phyloP scores from a whole-genome alignment of 2,888 invertebrate genomes.

The Drosophila niveifrons region DNA sequence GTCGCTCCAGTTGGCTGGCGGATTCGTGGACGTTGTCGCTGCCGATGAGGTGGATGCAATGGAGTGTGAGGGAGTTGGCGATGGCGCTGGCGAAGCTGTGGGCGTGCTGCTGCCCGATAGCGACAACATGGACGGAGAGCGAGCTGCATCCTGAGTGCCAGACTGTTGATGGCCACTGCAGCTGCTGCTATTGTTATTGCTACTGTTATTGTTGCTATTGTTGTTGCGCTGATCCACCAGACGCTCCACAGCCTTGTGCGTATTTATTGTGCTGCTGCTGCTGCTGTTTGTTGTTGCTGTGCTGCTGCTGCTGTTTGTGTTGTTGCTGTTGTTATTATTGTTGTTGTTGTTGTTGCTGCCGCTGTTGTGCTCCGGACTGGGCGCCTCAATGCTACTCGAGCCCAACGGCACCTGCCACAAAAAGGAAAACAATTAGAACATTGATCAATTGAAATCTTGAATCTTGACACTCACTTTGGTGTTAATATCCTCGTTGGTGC shows the following conservation, averaged over 20 bases:
- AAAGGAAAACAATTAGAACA: background rate
- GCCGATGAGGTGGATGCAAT: conserved; percentile 81
- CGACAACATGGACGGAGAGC: conserved; percentile 76
- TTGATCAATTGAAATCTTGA: background rate
- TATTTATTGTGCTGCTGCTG: conserved; percentile 41
- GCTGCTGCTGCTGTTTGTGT: conserved; percentile 25
- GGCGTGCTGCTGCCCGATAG: conserved; percentile 80
- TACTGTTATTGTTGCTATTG: conserved; percentile 53
- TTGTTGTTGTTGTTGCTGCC: conserved; percentile 59
- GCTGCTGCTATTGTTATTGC: conserved; percentile 51
- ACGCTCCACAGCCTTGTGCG: conserved; percentile 67
- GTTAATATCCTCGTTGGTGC: conserved; percentile 94
- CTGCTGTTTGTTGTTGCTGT: conserved; percentile 8
- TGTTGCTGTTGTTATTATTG: conserved; percentile 26
- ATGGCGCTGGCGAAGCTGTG: conserved; percentile 79
- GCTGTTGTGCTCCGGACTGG: conserved; percentile 67
- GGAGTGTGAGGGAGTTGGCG: conserved; percentile 82
- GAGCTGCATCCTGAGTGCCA: conserved; percentile 28
- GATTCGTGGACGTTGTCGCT: conserved; percentile 79
- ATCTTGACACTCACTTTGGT: conserved; percentile 78
- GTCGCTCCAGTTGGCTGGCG: conserved; percentile 82
- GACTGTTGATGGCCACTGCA: conserved; percentile 32
- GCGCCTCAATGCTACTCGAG: conserved; percentile 79
- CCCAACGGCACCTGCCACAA: conserved; percentile 69
- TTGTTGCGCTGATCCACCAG: conserved; percentile 73